A percentile compares a stretch with the other conserved stretches of the same genome.
Evolutionary conservation across 2,888 invertebrate genomes (phyloP).

Genomic region (Plutella xylostella): DNA sequence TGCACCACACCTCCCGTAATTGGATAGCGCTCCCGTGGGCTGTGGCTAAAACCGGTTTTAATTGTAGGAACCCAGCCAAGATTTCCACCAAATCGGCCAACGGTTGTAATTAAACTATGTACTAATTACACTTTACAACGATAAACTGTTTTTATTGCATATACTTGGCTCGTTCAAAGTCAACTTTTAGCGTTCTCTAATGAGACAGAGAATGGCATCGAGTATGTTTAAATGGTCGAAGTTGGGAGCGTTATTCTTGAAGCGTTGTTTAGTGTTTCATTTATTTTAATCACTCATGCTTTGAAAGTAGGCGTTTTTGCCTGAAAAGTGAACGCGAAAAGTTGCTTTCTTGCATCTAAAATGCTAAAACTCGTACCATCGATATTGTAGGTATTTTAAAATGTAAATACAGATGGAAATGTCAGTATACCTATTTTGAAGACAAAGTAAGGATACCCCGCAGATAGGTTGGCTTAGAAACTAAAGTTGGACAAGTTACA

Average conservation of each 20-base stretch:
- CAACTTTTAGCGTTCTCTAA: conserved; percentile 4
- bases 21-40: conserved; percentile 41
- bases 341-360: no score
- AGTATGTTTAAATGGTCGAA: neutral
- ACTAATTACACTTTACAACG: conserved; percentile 53
- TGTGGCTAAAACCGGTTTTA: conserved; percentile 42
- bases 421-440: no score
- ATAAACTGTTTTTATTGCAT: conserved; percentile 44
- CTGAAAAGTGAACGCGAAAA: no score
- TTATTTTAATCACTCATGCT: no score
- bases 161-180: conserved; percentile 4
- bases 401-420: no score
- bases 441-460: no score
- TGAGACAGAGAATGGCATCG: conserved; percentile 1
- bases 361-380: no score
- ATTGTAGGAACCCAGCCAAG: conserved; percentile 57
- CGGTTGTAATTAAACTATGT: conserved; percentile 54
- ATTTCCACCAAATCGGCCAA: conserved; percentile 43
- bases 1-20: conserved; percentile 29
- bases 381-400: no score
- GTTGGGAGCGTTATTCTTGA: neutral
- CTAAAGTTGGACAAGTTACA: no score
- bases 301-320: no score
- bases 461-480: no score
- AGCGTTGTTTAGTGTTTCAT: neutral